Conservation (phyloP, 2,113 vertebrate genomes). For the Orthonyx spaldingii region DNA sequence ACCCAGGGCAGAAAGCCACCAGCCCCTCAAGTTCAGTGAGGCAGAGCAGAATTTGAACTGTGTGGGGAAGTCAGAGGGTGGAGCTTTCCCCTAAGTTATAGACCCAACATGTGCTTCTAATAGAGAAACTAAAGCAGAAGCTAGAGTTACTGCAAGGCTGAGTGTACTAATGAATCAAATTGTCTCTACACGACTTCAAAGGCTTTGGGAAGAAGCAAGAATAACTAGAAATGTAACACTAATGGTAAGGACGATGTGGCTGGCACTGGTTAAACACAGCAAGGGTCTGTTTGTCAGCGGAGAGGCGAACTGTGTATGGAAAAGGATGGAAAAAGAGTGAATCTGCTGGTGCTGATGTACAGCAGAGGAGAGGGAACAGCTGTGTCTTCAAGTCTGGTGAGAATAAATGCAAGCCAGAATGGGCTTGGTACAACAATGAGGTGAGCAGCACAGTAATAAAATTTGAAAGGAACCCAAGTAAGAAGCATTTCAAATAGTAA, state of each 20-base stretch:
- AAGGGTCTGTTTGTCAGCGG: background rate
- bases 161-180: constrained; percentile 49
- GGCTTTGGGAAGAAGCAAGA: constrained; percentile 35
- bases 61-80: background rate
- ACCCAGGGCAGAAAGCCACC: background rate
- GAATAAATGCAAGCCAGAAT: background rate
- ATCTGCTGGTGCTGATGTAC: background rate
- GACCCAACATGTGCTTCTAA: constrained; percentile 54
- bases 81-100: background rate
- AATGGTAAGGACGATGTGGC: background rate
- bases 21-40: background rate
- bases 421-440: background rate
- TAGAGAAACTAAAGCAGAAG: constrained; percentile 40
- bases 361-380: background rate
- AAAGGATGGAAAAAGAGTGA: background rate
- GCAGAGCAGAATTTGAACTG: background rate
- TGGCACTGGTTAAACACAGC: background rate
- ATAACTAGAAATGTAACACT: constrained; percentile 59
- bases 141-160: constrained; percentile 40
- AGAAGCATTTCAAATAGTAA: background rate
- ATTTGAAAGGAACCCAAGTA: background rate
- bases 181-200: constrained; percentile 45
- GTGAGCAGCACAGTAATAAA: background rate
- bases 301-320: background rate
- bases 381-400: background rate